phyloP scores from a whole-genome alignment of 2,888 invertebrate species.

The Cataglyphis altisquamis region DNA sequence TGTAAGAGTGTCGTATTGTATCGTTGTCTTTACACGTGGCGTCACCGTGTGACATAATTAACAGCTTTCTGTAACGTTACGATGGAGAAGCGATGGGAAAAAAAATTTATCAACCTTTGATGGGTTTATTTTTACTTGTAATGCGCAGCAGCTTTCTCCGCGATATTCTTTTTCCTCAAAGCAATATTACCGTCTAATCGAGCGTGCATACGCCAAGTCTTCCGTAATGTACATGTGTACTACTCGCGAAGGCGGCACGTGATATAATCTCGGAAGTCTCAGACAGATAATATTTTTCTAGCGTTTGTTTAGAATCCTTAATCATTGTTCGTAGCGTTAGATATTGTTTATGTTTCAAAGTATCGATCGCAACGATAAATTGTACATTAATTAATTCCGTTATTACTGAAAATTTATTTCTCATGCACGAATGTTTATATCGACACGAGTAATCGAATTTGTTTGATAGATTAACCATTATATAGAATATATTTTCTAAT shows the following conservation, averaged over 20 bases:
- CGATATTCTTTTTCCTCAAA: constrained; percentile 48
- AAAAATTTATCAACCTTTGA: constrained; percentile 55
- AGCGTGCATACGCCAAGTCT: constrained; percentile 12
- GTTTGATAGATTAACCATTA: not conserved
- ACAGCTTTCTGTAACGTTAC: constrained; percentile 51
- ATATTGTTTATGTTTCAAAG: constrained; percentile 13
- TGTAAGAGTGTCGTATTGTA: not conserved
- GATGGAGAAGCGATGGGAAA: constrained; percentile 10
- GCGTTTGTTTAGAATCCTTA: not conserved
- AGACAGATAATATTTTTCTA: constrained; percentile 37
- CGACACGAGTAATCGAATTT: not conserved
- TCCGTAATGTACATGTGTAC: constrained; percentile 22
- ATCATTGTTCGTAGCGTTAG: constrained; percentile 21
- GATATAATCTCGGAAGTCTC: constrained; percentile 33
- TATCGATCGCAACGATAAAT: constrained; percentile 36
- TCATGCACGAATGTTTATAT: not conserved
- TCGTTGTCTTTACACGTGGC: constrained; percentile 28
- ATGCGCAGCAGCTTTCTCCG: constrained; percentile 50
- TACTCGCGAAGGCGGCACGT: constrained; percentile 33
- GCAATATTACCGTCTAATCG: constrained; percentile 38
- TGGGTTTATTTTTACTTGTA: constrained; percentile 54
- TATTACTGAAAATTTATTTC: constrained; percentile 28
- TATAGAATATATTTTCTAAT: not conserved
- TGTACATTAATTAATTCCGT: constrained; percentile 1
- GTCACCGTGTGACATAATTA: constrained; percentile 49